Conservation (phyloP, 2,888 invertebrate genomes). For the Drosophila nr. perissopoda region DNA sequence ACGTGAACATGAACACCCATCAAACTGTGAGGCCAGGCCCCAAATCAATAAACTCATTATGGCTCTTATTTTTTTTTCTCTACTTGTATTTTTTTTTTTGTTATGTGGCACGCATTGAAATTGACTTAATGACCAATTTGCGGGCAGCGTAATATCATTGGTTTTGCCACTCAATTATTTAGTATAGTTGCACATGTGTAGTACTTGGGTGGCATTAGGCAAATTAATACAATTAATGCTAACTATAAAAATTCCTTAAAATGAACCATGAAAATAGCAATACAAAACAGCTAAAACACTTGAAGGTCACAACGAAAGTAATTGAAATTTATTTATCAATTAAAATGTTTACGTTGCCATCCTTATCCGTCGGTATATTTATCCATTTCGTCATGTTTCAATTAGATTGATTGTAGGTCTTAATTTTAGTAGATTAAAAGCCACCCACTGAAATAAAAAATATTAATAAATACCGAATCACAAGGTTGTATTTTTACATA, state of each 20-base stretch:
- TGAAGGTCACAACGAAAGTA: neutral
- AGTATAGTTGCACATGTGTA: conserved; percentile 14
- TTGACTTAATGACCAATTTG: conserved; percentile 64
- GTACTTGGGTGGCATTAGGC: neutral
- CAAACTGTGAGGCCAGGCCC: conserved; percentile 40
- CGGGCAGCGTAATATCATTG: conserved; percentile 48
- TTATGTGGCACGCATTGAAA: conserved; percentile 45
- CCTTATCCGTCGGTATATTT: neutral
- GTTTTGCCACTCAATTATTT: conserved; percentile 30
- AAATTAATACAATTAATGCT: conserved; percentile 57
- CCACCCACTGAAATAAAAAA: neutral
- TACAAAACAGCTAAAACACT: neutral
- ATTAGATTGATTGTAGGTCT: neutral
- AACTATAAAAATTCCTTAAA: conserved; percentile 36
- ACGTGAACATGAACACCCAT: conserved; percentile 38
- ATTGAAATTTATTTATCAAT: conserved; percentile 3
- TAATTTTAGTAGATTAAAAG: neutral
- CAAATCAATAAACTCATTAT: conserved; percentile 68
- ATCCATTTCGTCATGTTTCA: neutral
- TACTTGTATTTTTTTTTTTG: conserved; percentile 15
- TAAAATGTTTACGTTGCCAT: neutral
- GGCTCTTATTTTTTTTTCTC: conserved; percentile 18
- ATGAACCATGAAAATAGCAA: conserved; percentile 11
- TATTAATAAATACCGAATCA: neutral
- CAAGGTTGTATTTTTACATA: neutral